Base-by-base conservation (phyloP, 2,113 vertebrate species). In the Aptenodytes patagonicus region DNA sequence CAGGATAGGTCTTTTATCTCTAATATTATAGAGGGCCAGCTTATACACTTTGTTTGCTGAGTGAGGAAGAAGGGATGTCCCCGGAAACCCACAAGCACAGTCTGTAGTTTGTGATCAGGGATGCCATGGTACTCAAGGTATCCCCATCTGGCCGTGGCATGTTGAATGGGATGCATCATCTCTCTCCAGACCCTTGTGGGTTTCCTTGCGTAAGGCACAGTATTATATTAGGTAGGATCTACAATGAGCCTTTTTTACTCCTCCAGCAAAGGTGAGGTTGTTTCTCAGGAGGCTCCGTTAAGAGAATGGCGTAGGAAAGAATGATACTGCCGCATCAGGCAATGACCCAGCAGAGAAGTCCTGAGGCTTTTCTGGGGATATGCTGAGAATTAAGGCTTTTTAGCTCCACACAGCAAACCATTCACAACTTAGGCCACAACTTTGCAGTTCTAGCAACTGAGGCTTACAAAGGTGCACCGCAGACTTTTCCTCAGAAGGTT, bases 381-480 rank as follows among this genome's bases (percentile, higher is more conserved):
- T 2, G 0, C 24, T 78, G 65, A 95, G 69, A 89, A 81, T 82
- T 80, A 42, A 70, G 49, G 46, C 29, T 34, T 91, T 95, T 94
- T 77, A 83, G n/a, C 32, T 95, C 42, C 60, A 90, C 51, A 95
- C 71, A 96, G 89, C 28, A 87, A 73, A 62, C 75, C 62, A 95
- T 95, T 95, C 87, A 96, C 75, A 93, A 79, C 6, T 87, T 79
- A 72, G 85, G 57, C 89, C 83, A 79, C 86, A 82, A 42, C 88
- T 87, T 72, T 95, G 60, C 61, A 78, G 91, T 68, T 87, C 80
- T 95, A 91, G 87, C 81, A 94, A 91, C 84, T 77, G 87, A 85
- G 65, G 82, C 44, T 95, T 90, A 38, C 75, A 82, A 89, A 87
- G 5, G 18, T 90, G 58, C 32, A 82, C 87, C 51, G 0, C 93